Percentiles rank a stretch among this genome's conserved stretches.
Conservation (phyloP, 1,140 invertebrate species). For the silkworm (Bombyx mori) region DNA sequence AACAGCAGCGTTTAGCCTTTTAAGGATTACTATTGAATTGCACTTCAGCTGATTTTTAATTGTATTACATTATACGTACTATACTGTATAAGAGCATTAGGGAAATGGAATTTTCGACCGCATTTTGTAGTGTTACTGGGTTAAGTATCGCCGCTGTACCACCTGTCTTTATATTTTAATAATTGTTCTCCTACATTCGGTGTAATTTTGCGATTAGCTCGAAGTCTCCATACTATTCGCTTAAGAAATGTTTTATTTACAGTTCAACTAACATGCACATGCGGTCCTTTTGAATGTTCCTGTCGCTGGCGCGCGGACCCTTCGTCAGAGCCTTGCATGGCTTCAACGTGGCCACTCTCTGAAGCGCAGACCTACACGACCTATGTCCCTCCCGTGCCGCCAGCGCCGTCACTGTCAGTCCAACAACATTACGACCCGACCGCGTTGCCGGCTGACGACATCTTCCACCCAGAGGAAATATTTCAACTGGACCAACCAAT, state of each 20-base stretch:
- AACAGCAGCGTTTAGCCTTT: no score
- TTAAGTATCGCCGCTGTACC: no score
- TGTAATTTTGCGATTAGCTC: no score
- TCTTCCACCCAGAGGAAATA: conserved; percentile 85
- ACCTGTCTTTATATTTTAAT: no score
- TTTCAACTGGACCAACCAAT: conserved; percentile 83
- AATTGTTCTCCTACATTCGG: no score
- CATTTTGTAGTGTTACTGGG: no score
- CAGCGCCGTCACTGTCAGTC: conserved; percentile 23
- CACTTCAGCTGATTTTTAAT: no score
- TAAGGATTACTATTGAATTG: no score
- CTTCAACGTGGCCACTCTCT: conserved; percentile 37
- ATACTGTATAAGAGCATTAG: no score
- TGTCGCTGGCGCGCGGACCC: conserved; percentile 51
- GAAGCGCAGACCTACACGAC: conserved; percentile 36
- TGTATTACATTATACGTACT: no score
- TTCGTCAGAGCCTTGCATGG: conserved; percentile 31
- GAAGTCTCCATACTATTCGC: no score
- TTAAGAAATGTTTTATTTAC: conserved; percentile 8
- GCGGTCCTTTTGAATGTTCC: conserved; percentile 54
- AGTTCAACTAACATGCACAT: conserved; percentile 45
- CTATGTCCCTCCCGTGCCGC: conserved; percentile 32
- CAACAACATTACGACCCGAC: conserved; percentile 46
- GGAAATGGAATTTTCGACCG: no score
- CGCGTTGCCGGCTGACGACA: conserved; percentile 73